These are phyloP conservation scores for Platyscapa corneri DNA, from an alignment of 1,140 invertebrate species.

Conservation along the genomic window DNA sequence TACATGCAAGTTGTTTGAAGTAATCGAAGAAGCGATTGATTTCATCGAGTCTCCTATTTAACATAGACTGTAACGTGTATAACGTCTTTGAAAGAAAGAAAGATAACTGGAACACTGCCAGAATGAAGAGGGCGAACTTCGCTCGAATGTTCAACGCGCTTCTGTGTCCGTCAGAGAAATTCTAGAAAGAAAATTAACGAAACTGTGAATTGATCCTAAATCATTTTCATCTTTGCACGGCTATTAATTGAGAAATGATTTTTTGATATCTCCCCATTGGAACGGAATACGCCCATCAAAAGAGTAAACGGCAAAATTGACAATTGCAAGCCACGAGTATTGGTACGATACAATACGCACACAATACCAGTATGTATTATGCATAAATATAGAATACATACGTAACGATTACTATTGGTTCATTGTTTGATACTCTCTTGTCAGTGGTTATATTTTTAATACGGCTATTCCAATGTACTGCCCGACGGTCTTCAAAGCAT, in stretches of 20 bases:
- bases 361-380: conserved; percentile 44
- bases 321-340: conserved; percentile 34
- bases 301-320: conserved; percentile 53
- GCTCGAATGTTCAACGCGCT: conserved; percentile 14
- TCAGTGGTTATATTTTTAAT: conserved; percentile 56
- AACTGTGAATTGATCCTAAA: conserved; percentile 25
- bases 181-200: background rate
- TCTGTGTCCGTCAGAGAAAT: conserved; percentile 25
- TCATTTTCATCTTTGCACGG: conserved; percentile 17
- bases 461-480: conserved; percentile 55
- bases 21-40: conserved; percentile 51
- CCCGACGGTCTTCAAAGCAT: conserved; percentile 56
- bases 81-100: too few species aligned
- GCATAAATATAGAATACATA: conserved; percentile 57
- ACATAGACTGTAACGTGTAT: conserved; percentile 54
- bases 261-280: conserved; percentile 65
- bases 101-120: conserved; percentile 62
- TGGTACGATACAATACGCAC: conserved; percentile 34
- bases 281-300: conserved; percentile 59
- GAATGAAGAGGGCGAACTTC: conserved; percentile 42
- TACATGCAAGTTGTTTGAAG: conserved; percentile 54
- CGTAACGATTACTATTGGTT: conserved; percentile 57
- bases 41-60: conserved; percentile 57
- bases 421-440: conserved; percentile 59
- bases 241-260: conserved; percentile 17